Evolutionary conservation across 2,888 invertebrate genomes (phyloP).

Genomic region (Aphidoletes aphidimyza): DNA sequence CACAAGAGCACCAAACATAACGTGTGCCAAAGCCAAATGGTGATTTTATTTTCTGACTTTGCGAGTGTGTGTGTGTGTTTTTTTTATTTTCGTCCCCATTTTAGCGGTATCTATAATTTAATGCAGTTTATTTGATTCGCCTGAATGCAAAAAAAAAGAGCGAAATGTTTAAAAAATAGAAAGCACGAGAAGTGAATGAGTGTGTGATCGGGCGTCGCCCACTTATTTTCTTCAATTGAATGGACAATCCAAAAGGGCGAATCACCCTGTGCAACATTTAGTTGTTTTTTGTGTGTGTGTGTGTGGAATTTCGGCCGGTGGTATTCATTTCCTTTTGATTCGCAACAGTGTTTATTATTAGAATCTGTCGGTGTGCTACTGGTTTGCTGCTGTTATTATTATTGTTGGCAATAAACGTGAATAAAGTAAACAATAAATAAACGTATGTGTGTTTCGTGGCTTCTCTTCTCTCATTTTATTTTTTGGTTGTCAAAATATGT

Average conservation of each 20-base stretch:
- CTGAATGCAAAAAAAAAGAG: not conserved
- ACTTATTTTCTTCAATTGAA: too few relatives aligned
- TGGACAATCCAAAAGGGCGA: too few relatives aligned
- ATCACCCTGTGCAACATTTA: not conserved
- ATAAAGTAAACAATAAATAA: slow-evolving; percentile 26
- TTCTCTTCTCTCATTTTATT: too few relatives aligned
- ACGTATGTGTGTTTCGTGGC: not conserved
- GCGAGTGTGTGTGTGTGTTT: not conserved
- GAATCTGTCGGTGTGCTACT: not conserved
- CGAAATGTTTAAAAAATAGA: not conserved
- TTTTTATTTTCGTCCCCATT: not conserved
- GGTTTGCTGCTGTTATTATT: not conserved
- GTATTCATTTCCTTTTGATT: not conserved
- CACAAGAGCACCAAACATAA: too few relatives aligned
- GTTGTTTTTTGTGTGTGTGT: too few relatives aligned
- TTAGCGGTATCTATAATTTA: not conserved
- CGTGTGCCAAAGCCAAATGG: not conserved
- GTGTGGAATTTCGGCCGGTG: not conserved
- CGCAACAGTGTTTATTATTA: slow-evolving; percentile 13
- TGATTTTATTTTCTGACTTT: not conserved
- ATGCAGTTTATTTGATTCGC: slow-evolving; percentile 25
- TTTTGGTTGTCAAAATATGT: too few relatives aligned
- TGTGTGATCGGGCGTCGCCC: too few relatives aligned
- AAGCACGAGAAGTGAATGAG: too few relatives aligned
- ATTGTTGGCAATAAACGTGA: not conserved